Evolutionary conservation across 2,797 vertebrate species (phyloP), one percentile per base, ranked within the genome.

Genomic region (Coendou prehensilis): DNA sequence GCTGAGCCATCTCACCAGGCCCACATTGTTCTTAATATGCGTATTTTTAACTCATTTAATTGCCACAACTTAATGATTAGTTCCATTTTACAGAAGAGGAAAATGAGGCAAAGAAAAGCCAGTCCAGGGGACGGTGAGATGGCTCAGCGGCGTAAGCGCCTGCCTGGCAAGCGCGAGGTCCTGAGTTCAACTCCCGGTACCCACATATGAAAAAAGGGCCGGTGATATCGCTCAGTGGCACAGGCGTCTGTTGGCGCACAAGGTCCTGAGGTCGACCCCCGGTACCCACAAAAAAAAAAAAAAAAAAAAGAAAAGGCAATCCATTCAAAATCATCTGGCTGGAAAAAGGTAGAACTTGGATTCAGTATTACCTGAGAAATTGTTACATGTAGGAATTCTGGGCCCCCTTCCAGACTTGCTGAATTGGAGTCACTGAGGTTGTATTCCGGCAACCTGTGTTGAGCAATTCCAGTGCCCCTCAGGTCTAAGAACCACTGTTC

Each of bases 331-430:
- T 94, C 41, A 52, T 50, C 20, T 1, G 57, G 18, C 33, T 54
- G n/a, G 61, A 45, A 50, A 94, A 33, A 9, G 13, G 6, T 5
- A 26, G 33, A n/a, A 10, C 59, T 14, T 30, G 22, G 15, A 47
- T 13, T 50, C 6, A 59, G 7, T 14, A 6, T 64, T 11, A 2
- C 2, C 15, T 4, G 63, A 85, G 54, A 81, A 45, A 64, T 2
- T 47, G 9, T 28, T 50, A 57, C 50, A 61, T 41, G 26, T 13
- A 4, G 6, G 14, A 14, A 54, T 61, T 64, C 3, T 17, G 59
- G 1, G 1, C 8, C 1, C n/a, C 10, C 9, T 2, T 6, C n/a
- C 1, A 10, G 67, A 41, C 14, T 22, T 1, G 2, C 41, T 47
- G 45, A 45, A 30, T n/a, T 52, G 20, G 14, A 63, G 18, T 37